phyloP scores from a whole-genome alignment of 2,797 vertebrate species.

The Dicrostonyx torquatus region DNA sequence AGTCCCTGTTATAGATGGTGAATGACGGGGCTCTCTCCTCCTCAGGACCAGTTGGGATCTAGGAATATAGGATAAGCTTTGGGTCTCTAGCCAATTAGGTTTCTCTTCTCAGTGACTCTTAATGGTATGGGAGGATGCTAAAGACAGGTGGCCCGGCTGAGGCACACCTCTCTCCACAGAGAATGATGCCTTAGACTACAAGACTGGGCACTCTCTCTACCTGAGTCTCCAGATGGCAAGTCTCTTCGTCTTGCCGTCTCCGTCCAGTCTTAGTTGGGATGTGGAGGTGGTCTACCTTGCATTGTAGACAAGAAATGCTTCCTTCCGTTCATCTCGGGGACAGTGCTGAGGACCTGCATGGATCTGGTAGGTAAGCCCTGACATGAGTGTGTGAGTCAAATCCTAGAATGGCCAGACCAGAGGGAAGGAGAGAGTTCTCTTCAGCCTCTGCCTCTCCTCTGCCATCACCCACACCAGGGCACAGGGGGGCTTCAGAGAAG shows the following conservation, averaged over 20 bases:
- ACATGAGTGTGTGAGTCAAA: background rate
- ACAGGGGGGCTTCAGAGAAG: background rate
- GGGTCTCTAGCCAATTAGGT: background rate
- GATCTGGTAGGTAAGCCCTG: background rate
- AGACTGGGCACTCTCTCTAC: rapidly evolving
- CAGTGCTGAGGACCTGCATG: background rate
- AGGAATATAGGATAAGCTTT: background rate
- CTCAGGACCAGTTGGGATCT: background rate
- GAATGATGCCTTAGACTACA: background rate
- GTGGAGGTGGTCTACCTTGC: background rate
- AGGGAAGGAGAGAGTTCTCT: background rate
- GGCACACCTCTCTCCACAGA: background rate
- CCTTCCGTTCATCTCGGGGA: background rate
- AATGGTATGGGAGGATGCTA: background rate
- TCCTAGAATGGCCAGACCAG: background rate
- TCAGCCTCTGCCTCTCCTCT: rapidly evolving
- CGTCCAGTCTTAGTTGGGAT: background rate
- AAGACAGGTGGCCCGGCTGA: background rate
- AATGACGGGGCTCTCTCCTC: background rate
- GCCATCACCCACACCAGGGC: background rate
- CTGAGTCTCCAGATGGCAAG: background rate
- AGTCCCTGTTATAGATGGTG: background rate
- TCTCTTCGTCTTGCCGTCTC: background rate
- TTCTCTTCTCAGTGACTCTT: background rate
- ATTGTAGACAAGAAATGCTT: background rate